phyloP scores from a whole-genome alignment of 35 echinoderm and acorn worm species.

The Heliocidaris tuberculata region DNA sequence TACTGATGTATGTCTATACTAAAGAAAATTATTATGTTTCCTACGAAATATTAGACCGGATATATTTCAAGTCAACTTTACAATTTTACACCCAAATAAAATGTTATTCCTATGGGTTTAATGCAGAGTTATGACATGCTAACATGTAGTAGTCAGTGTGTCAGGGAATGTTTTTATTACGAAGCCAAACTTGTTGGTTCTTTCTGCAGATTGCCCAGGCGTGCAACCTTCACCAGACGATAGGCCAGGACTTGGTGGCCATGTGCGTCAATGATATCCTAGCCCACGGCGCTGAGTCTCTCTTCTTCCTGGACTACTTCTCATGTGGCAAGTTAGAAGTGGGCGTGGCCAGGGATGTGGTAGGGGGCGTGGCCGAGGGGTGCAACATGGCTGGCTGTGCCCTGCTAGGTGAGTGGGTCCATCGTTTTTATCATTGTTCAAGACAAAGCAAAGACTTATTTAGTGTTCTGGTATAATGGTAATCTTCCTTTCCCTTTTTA shows the following conservation, averaged over 20 bases:
- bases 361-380: conserved; percentile 82
- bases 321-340: conserved; percentile 80
- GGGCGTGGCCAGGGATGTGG: conserved; percentile 69
- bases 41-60: too few species aligned
- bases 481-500: background rate
- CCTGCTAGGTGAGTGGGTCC: conserved; percentile 72
- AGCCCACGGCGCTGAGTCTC: conserved; percentile 88
- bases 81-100: too few species aligned
- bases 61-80: too few species aligned
- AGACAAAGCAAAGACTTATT: too few species aligned
- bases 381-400: conserved; percentile 86
- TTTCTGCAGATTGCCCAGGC: conserved; percentile 75
- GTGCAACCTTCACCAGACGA: conserved; percentile 69
- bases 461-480: too few species aligned
- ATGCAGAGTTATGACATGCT: too few species aligned
- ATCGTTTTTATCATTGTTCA: background rate
- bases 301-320: conserved; percentile 97
- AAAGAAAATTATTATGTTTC: too few species aligned
- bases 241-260: conserved; percentile 88
- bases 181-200: background rate
- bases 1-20: too few species aligned
- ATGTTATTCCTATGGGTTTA: too few species aligned
- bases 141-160: too few species aligned
- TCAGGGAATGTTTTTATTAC: background rate
- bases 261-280: conserved; percentile 98